Conservation (phyloP, 2,888 invertebrate species). For the Idaea aversata region DNA sequence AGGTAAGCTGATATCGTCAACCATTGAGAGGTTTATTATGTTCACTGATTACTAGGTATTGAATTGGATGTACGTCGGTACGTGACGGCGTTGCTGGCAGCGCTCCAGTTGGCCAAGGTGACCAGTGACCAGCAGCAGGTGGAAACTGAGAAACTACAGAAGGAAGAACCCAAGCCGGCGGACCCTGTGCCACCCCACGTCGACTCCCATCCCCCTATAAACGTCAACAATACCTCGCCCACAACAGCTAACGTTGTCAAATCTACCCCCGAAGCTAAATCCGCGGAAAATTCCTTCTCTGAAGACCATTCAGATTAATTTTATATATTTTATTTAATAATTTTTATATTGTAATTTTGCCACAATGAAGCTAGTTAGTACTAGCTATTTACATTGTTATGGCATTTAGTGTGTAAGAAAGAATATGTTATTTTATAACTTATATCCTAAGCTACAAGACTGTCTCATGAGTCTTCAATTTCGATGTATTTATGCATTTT, state of each 20-base stretch:
- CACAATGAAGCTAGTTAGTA: slow-evolving; percentile 56
- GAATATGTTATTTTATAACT: slow-evolving; percentile 36
- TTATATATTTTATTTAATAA: slow-evolving; percentile 27
- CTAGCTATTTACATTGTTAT: slow-evolving; percentile 54
- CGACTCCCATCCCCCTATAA: slow-evolving; percentile 30
- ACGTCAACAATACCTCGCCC: slow-evolving; percentile 40
- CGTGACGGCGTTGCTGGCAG: slow-evolving; percentile 65
- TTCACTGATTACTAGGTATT: slow-evolving; percentile 45
- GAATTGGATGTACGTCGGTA: slow-evolving; percentile 70
- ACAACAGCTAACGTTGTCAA: slow-evolving; percentile 57
- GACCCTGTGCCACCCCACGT: slow-evolving; percentile 37
- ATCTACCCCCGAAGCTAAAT: slow-evolving; percentile 65
- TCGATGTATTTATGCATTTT: slow-evolving; percentile 47
- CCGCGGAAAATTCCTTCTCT: slow-evolving; percentile 39
- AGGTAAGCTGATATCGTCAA: no score
- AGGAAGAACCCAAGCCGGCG: slow-evolving; percentile 28
- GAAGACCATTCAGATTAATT: slow-evolving; percentile 26
- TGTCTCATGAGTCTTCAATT: slow-evolving; percentile 47
- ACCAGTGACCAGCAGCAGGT: slow-evolving; percentile 58
- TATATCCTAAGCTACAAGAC: slow-evolving; percentile 38
- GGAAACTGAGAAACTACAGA: slow-evolving; percentile 29
- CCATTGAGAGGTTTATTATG: no score
- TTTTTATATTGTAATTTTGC: slow-evolving; percentile 30
- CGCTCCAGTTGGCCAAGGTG: slow-evolving; percentile 66
- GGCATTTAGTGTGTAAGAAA: slow-evolving; percentile 47